Base-by-base conservation (phyloP, 2,888 invertebrate species). In the Nephrotoma guestfalica region DNA sequence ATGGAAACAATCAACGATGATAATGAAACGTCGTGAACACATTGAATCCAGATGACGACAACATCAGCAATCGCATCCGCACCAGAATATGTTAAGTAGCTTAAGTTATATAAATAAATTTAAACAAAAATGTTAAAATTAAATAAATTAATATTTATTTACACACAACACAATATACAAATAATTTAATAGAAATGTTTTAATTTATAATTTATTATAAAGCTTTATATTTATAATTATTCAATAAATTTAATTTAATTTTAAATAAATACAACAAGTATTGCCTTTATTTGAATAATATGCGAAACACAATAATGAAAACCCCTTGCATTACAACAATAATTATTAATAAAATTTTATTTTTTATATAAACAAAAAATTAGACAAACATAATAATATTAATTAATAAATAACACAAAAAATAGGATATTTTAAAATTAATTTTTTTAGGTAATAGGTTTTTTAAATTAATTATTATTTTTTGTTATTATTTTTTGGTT, bases 1-100 rank as follows among this genome's bases (percentile, higher is more conserved):
- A 87, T 90, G 89, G 89, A 89, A 89, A 85, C 89, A 89, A 86
- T 89, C 89, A 85, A 88, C 88, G 85, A 88, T 88, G n/a, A 87
- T 90, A 18, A 89, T 89, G 13, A 88, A 89, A 42, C 89, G 89
- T 87, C 86, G 47, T 40, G 85, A 43, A 18, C 85, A 85, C 45
- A 11, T 18, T 86, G 86, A 86, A 51, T 57, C 40, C 41, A 57
- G 86, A 41, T 86, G 57, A 86, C 86, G 18, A 41, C 51, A 40
- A 57, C 40, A 51, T 5, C 30, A 84, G 4, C 13, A 85, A 43
- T 18, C 9, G 42, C 85, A 85, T 43, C 84, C n/a, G 15, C 84
- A 85, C n/a, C 85, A 43, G 9, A 42, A 85, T 71, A 71, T 4
- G n/a, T 71, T 71, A 71, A 30, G 11, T 71, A 71, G 71, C 71